Percentiles rank a stretch among this genome's conserved stretches.
Conservation (phyloP, 2,113 vertebrate genomes). For the Saguinus imperator region DNA sequence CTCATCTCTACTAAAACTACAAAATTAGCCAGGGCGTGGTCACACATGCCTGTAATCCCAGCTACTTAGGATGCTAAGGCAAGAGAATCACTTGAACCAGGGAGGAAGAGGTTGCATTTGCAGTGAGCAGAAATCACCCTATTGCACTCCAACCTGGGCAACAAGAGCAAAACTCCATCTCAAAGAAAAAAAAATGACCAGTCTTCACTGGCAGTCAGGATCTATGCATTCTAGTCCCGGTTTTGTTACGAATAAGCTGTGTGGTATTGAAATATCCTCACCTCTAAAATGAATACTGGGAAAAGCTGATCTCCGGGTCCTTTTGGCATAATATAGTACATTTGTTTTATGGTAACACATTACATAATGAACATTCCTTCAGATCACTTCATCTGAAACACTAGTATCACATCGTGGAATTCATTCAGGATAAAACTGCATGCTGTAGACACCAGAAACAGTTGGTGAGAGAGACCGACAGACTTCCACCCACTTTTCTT, state of each 20-base stretch:
- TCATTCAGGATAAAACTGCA: conserved; percentile 9
- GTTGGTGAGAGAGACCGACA: neutral
- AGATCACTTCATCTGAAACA: neutral
- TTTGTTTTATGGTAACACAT: neutral
- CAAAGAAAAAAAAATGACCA: neutral
- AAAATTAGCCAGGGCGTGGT: no score
- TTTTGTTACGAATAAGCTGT: neutral
- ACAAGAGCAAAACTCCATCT: no score
- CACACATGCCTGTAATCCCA: no score
- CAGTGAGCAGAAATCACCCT: no score
- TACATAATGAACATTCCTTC: neutral
- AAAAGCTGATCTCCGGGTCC: neutral
- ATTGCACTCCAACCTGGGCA: no score
- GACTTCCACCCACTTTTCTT: neutral
- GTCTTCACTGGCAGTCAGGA: neutral
- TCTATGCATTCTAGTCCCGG: neutral
- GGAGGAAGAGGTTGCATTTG: no score
- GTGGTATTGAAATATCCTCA: neutral
- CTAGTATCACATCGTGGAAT: neutral
- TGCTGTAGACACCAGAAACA: neutral
- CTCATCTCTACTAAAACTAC: no score
- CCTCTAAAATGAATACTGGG: neutral
- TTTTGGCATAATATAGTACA: neutral
- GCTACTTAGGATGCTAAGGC: no score
- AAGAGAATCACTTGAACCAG: no score